Percentiles rank a stretch among this genome's conserved stretches.
phyloP scores from a whole-genome alignment of 1,140 invertebrate genomes.

The Drosophila bipectinata region DNA sequence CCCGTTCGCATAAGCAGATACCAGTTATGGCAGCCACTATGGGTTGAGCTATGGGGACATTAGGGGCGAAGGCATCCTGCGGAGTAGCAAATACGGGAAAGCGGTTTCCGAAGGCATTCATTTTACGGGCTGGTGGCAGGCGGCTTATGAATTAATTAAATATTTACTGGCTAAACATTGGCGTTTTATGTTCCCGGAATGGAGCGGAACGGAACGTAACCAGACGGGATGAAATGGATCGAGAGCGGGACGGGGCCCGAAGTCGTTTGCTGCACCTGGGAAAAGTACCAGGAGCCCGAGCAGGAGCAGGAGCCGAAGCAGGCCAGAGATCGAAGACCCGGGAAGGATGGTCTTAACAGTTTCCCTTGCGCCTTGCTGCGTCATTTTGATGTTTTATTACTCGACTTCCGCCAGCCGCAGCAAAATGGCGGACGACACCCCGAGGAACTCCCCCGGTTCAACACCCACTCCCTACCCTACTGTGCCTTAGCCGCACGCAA shows the following conservation, averaged over 20 bases:
- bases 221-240: conserved; percentile 9
- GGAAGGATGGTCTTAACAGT: conserved; percentile 53
- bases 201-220: conserved; percentile 11
- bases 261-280: conserved; percentile 44
- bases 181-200: conserved; percentile 60
- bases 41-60: neutral
- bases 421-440: conserved; percentile 19
- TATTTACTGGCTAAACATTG: conserved; percentile 74
- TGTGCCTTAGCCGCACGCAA: conserved; percentile 25
- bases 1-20: conserved; percentile 41
- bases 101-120: conserved; percentile 33
- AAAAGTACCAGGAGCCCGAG: neutral
- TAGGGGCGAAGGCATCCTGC: neutral
- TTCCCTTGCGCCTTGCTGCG: conserved; percentile 62
- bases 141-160: conserved; percentile 78
- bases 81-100: conserved; percentile 15
- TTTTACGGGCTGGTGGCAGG: conserved; percentile 45
- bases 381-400: conserved; percentile 80
- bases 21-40: conserved; percentile 8
- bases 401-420: conserved; percentile 82
- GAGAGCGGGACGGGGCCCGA: conserved; percentile 5
- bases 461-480: conserved; percentile 9
- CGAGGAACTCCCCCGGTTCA: conserved; percentile 5
- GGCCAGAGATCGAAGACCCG: conserved; percentile 3
- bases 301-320: neutral